Evolutionary conservation across 2,113 vertebrate genomes (phyloP).

Genomic region (Podarcis muralis): DNA sequence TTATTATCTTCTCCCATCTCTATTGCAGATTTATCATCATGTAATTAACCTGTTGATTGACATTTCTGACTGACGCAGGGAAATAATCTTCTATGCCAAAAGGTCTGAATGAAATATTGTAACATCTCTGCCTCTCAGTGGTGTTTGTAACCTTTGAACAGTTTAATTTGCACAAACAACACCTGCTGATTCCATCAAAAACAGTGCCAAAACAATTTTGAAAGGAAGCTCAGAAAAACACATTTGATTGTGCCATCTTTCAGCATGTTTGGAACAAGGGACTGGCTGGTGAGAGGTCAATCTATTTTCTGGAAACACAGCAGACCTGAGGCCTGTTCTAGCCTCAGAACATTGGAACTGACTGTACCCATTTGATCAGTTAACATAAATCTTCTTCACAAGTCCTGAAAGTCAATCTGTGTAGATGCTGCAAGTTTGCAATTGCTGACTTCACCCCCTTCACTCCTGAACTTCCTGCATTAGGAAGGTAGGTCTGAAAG

Average conservation of each 20-base stretch:
- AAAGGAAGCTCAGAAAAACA: constrained; percentile 42
- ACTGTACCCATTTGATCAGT: not conserved
- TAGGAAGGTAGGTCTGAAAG: too few relatives aligned
- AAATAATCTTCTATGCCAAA: constrained; percentile 20
- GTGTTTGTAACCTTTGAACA: constrained; percentile 17
- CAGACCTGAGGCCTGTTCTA: constrained; percentile 20
- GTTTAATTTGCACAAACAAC: constrained; percentile 53
- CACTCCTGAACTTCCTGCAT: too few relatives aligned
- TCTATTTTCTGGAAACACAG: constrained; percentile 1
- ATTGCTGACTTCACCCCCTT: too few relatives aligned
- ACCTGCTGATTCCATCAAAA: constrained; percentile 48
- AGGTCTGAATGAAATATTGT: not conserved
- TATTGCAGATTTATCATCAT: constrained; percentile 15
- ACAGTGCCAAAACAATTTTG: constrained; percentile 28
- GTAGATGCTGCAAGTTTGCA: too few relatives aligned
- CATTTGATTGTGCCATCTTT: constrained; percentile 48
- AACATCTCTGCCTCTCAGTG: constrained; percentile 46
- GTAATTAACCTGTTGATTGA: not conserved
- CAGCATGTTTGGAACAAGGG: not conserved
- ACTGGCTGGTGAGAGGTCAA: constrained; percentile 18
- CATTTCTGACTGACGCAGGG: not conserved
- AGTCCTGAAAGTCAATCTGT: too few relatives aligned
- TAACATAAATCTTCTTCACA: not conserved
- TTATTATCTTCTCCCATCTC: not conserved
- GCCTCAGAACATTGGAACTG: not conserved